Evolutionary conservation across 2,113 vertebrate genomes (phyloP), one percentile per base, ranked within the genome.

Genomic region (Callionymus lyra): DNA sequence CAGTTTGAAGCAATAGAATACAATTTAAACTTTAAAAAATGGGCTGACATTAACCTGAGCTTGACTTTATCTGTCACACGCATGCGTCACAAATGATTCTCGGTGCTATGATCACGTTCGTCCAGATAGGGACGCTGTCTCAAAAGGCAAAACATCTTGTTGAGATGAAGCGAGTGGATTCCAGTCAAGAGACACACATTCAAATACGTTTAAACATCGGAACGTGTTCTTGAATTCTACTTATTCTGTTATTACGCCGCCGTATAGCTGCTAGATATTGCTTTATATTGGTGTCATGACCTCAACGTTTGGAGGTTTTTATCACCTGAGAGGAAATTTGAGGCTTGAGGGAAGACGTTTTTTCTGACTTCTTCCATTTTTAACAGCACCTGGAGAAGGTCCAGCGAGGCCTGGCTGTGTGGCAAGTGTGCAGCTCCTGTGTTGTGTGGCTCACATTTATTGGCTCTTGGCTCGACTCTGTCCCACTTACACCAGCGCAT

Each of bases 121-220:
- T 65, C 80, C 80, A 81, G 63, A 57, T 49, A 72, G 72, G 58
- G 78, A 57, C 76, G 49, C 55, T 76, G 59, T 77, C 50, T 65
- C 57, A 52, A 74, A 63, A 59, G 59, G 15, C 48, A 63, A 63
- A 1, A 14, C 41, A n/a, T n/a, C n/a, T n/a, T n/a, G n/a, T n/a
- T n/a, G n/a, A n/a, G n/a, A n/a, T n/a, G n/a, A n/a, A n/a, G n/a
- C n/a, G n/a, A n/a, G n/a, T n/a, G n/a, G n/a, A n/a, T n/a, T n/a
- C n/a, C n/a, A n/a, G n/a, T n/a, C n/a, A n/a, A n/a, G 4, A 27
- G 21, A 27, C 21, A 27, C 21, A 27, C 21, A 5, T 27, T 27
- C 8, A 27, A 8, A 5, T 27, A 8, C 21, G 21, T 27, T 5
- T 27, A 5, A n/a, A 8, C 21, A 27, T 27, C 8, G 4, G 21